phyloP scores from a whole-genome alignment of 2,113 vertebrate species.

The Rallus limicola region DNA sequence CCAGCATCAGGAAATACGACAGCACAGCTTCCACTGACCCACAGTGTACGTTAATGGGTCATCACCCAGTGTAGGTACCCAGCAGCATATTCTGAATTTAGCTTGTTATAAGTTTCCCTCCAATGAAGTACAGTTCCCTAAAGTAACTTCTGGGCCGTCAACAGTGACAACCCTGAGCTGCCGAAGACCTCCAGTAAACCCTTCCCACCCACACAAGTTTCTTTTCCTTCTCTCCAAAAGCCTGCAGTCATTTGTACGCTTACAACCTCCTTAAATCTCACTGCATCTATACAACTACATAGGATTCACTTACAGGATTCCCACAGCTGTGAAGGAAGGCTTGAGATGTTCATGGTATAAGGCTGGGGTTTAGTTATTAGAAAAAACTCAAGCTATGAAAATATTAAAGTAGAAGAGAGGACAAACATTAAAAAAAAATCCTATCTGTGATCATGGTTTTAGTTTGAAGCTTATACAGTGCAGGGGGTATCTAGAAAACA shows the following conservation, averaged over 20 bases:
- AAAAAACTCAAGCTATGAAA: not conserved
- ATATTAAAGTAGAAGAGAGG: not conserved
- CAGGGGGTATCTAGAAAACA: not conserved
- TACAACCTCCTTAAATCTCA: not conserved
- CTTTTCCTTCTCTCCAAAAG: not conserved
- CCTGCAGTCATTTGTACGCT: fast-evolving
- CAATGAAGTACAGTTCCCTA: not conserved
- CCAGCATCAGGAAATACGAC: not conserved
- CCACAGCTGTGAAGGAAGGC: not conserved
- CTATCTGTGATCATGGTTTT: not conserved
- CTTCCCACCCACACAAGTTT: not conserved
- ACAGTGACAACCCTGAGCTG: not conserved
- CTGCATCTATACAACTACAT: fast-evolving
- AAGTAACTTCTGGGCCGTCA: not conserved
- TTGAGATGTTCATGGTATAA: fast-evolving
- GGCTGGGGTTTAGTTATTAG: not conserved
- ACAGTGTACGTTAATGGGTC: fast-evolving
- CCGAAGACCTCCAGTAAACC: not conserved
- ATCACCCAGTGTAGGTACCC: not conserved
- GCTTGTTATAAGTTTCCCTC: not conserved
- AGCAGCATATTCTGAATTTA: not conserved
- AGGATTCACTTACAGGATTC: not conserved
- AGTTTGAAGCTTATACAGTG: not conserved
- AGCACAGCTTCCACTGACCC: not conserved
- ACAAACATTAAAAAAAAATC: not conserved